Evolutionary conservation across 2,797 vertebrate genomes (phyloP).

Genomic region (Mustela erminea): DNA sequence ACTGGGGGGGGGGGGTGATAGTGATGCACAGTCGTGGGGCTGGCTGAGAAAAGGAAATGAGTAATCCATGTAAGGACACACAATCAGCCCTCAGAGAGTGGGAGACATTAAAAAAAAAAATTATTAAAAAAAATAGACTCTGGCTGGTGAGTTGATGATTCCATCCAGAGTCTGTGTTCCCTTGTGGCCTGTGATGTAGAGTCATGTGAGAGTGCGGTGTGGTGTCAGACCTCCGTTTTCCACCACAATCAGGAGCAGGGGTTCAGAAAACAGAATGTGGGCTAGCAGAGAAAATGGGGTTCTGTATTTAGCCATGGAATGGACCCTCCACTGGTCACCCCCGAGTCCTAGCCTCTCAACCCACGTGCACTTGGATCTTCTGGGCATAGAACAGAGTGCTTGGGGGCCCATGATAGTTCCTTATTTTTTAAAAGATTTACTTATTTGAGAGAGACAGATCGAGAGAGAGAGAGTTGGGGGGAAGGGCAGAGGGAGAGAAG

Average conservation of each 20-base stretch:
- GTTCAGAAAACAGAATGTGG: neutral
- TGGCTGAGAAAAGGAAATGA: neutral
- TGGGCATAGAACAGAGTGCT: fast-evolving
- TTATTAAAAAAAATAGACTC: neutral
- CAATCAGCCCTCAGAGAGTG: neutral
- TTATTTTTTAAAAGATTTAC: too few species aligned
- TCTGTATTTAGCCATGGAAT: neutral
- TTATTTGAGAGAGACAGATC: too few species aligned
- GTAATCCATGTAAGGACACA: neutral
- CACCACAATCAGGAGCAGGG: neutral
- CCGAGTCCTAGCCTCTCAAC: neutral
- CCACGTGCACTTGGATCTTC: fast-evolving
- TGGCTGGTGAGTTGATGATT: constrained; percentile 36
- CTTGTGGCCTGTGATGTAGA: neutral
- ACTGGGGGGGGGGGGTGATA: neutral
- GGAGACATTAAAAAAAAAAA: neutral
- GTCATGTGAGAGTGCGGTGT: neutral
- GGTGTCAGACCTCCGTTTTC: constrained; percentile 15
- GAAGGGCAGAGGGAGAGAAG: too few species aligned
- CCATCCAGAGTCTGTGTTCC: neutral
- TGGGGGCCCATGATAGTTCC: neutral
- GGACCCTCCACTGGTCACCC: neutral
- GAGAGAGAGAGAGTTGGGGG: too few species aligned
- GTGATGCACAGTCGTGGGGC: neutral
- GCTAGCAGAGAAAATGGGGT: neutral